phyloP scores from a whole-genome alignment of 1,140 invertebrate genomes.

The Pinna nobilis region DNA sequence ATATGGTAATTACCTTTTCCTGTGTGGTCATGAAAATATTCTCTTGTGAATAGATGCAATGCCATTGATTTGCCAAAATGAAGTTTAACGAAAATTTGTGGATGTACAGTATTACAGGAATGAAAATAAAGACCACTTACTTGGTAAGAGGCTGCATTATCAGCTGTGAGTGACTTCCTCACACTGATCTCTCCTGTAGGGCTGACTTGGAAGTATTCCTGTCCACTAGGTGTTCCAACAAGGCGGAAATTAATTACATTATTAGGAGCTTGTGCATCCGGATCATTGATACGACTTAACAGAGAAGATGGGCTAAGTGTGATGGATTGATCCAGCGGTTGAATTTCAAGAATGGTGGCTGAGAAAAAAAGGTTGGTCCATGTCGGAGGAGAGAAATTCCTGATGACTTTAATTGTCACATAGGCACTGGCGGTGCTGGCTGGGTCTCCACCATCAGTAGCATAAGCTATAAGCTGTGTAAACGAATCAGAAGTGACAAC shows the following conservation, averaged over 20 bases:
- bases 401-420: slow-evolving; percentile 49
- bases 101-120: not conserved
- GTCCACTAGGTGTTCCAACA: slow-evolving; percentile 38
- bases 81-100: too few species aligned
- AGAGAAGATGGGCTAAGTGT: slow-evolving; percentile 38
- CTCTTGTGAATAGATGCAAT: too few species aligned
- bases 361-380: slow-evolving; percentile 27
- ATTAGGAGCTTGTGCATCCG: slow-evolving; percentile 46
- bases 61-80: too few species aligned
- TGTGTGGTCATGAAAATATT: too few species aligned
- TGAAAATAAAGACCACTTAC: slow-evolving; percentile 28
- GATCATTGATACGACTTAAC: slow-evolving; percentile 1
- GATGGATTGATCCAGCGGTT: slow-evolving; percentile 34
- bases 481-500: not conserved
- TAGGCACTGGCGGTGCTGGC: slow-evolving; percentile 42
- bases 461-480: slow-evolving; percentile 52
- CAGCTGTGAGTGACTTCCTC: slow-evolving; percentile 34
- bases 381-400: slow-evolving; percentile 50
- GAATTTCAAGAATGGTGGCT: slow-evolving; percentile 44
- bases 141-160: slow-evolving; percentile 35
- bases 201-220: slow-evolving; percentile 54
- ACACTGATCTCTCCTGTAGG: slow-evolving; percentile 49
- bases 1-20: too few species aligned
- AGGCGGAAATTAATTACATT: slow-evolving; percentile 54
- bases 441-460: slow-evolving; percentile 52